Conservation (phyloP, 2,888 invertebrate genomes). For the Griposia aprilina region DNA sequence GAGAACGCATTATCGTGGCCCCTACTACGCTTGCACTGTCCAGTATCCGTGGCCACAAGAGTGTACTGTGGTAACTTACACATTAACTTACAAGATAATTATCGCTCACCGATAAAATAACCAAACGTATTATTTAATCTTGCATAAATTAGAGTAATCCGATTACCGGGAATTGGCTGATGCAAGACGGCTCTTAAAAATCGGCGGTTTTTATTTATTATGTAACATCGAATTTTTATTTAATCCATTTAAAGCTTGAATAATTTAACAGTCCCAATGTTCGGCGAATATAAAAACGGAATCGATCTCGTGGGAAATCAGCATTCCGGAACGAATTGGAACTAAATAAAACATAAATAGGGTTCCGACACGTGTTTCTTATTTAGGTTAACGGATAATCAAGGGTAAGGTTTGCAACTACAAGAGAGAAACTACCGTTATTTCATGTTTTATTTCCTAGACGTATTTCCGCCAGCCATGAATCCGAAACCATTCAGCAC, state of each 20-base stretch:
- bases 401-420: background rate
- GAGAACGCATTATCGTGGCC: slow-evolving; percentile 55
- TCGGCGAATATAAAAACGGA: slow-evolving; percentile 50
- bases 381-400: slow-evolving; percentile 31
- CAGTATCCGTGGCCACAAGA: slow-evolving; percentile 17
- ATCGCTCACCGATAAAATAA: slow-evolving; percentile 51
- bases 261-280: slow-evolving; percentile 53
- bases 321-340: slow-evolving; percentile 45
- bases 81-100: slow-evolving; percentile 55
- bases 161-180: slow-evolving; percentile 45
- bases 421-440: background rate
- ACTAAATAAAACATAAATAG: slow-evolving; percentile 46
- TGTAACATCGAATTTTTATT: slow-evolving; percentile 42
- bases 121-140: slow-evolving; percentile 56
- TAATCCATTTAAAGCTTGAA: slow-evolving; percentile 58
- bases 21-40: slow-evolving; percentile 57
- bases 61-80: slow-evolving; percentile 37
- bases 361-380: slow-evolving; percentile 28
- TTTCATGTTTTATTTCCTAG: background rate
- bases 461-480: background rate
- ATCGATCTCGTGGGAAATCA: slow-evolving; percentile 62
- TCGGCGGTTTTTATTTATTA: slow-evolving; percentile 37
- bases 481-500: no score
- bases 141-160: slow-evolving; percentile 64
- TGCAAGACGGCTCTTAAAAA: slow-evolving; percentile 39